These are phyloP conservation scores for Setipinna tenuifilis DNA, from an alignment of 2,797 vertebrate genomes.

Conservation along the genomic window DNA sequence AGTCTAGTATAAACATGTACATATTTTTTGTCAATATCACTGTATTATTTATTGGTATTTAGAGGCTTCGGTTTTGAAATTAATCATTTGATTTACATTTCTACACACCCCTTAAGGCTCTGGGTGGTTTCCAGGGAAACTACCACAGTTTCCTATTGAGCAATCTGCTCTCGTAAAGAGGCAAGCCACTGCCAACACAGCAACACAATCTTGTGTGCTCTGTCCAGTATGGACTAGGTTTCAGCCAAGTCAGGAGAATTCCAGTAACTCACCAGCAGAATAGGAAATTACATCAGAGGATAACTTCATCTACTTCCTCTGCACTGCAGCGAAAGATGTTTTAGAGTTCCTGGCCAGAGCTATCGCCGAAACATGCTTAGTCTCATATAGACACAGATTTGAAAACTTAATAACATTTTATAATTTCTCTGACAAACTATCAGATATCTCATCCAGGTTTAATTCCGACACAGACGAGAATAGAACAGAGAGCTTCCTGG, in stretches of 20 bases:
- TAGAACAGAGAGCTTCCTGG: neutral
- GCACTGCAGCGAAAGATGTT: neutral
- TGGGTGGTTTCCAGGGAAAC: conserved; percentile 59
- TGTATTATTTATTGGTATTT: neutral
- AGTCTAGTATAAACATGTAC: neutral
- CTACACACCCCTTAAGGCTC: conserved; percentile 37
- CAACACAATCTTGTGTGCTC: conserved; percentile 19
- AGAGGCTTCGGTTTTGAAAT: neutral
- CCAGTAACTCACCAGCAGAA: neutral
- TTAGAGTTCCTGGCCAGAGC: neutral
- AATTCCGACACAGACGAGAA: neutral
- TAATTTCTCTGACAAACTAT: neutral
- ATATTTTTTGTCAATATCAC: conserved; percentile 23
- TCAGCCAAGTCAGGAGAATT: neutral
- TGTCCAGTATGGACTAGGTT: neutral
- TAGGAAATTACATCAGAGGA: conserved; percentile 1
- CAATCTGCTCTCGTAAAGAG: conserved; percentile 31
- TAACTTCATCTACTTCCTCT: neutral
- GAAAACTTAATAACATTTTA: neutral
- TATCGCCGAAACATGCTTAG: neutral
- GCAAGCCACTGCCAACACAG: conserved; percentile 32
- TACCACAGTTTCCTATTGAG: conserved; percentile 28
- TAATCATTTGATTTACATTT: conserved; percentile 46
- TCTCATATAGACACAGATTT: neutral
- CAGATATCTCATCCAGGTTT: neutral